Evolutionary conservation across 2,888 invertebrate genomes (phyloP), one percentile per base, ranked within the genome.

Genomic region (Neoascia interrupta): DNA sequence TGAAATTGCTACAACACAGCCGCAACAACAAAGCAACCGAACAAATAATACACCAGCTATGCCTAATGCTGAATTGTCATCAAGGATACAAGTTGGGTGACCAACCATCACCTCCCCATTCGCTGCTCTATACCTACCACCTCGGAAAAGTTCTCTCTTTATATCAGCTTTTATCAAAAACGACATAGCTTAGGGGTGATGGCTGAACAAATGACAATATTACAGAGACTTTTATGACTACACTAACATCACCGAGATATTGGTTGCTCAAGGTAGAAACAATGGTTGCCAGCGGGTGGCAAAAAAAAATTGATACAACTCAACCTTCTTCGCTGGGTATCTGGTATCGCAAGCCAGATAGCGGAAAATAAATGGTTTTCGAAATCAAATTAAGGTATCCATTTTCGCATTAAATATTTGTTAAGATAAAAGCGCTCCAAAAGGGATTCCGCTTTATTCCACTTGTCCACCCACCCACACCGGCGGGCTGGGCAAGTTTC

Each of bases 341-440:
- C 39, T 49, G 21, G 31, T 34, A 47, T 64, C 34, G 18, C 36
- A 47, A 34, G 19, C 10, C 63, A 34, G 56, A 73, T 58, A 51
- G 8, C 19, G 34, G 36, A 26, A 56, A 43, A 58, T 64, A 73
- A 73, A 64, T 63, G 72, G 72, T 45, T 73, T 64, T 73, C 51
- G 5, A 73, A 73, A 73, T 73, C 64, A 64, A 73, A 64, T 73
- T 58, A 73, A 64, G 72, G 56, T 43, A 58, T 49, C 64, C 51
- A 64, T 64, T 73, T 58, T 47, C 47, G 51, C 51, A 56, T 74
- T 60, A 66, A 60, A 66, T 60, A 60, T 60, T 74, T 74, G 66
- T 34, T 47, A 60, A 66, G 53, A 60, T 60, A 68, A 66, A 73
- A 74, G 53, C 39, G n/a, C n/a, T 53, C 45, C 15, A 60, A n/a